These are phyloP conservation scores for Egretta garzetta DNA, from an alignment of 2,113 vertebrate species.

Conservation along the genomic window DNA sequence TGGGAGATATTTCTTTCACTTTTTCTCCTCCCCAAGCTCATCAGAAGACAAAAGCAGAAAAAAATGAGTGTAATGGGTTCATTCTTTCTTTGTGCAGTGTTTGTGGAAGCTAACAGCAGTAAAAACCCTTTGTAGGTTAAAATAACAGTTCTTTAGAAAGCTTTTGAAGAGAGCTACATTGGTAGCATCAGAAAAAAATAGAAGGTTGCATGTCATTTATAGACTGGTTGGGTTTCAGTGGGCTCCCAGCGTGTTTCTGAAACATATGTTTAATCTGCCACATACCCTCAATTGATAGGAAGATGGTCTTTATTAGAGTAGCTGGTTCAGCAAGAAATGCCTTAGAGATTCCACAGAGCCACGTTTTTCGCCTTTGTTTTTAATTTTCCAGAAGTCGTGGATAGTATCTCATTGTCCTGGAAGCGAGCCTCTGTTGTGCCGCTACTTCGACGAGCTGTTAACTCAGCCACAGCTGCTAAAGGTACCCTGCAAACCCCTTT, in stretches of 20 bases:
- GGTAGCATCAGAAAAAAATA: neutral
- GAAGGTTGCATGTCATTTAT: neutral
- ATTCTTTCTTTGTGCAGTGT: neutral
- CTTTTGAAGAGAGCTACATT: neutral
- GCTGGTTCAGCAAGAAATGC: neutral
- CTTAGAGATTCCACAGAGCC: neutral
- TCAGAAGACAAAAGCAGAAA: neutral
- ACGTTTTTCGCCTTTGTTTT: neutral
- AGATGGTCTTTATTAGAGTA: neutral
- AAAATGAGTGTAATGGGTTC: neutral
- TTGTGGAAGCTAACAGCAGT: neutral
- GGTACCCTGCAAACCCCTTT: neutral
- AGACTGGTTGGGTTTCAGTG: neutral
- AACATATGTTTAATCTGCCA: neutral
- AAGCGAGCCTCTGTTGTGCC: neutral
- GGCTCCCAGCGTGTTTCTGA: neutral
- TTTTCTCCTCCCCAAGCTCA: neutral
- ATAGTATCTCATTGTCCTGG: neutral
- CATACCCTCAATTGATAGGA: neutral
- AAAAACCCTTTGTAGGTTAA: neutral
- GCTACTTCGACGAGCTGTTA: neutral
- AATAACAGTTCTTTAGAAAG: slow-evolving; percentile 3
- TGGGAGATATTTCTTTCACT: neutral
- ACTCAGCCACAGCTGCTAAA: neutral
- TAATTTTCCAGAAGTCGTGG: neutral